Base-by-base conservation (phyloP, 2,113 vertebrate species). In the Anas platyrhynchos region DNA sequence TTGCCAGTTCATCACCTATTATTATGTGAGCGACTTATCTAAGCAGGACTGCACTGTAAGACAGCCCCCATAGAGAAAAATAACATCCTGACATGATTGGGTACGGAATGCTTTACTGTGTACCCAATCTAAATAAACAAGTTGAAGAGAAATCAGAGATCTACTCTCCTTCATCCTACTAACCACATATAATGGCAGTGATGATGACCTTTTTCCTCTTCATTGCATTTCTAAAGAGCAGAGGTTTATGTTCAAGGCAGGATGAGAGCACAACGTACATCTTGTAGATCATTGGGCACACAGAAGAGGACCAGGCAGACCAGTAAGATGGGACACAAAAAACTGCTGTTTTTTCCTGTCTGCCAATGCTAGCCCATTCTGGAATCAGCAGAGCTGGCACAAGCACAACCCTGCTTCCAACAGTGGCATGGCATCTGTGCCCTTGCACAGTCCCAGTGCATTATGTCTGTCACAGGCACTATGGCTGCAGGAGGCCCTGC, bases 1-100 rank as follows among this genome's bases (percentile, higher is more conserved):
- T 38, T 91, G 76, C 86, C 87, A 77, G 84, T 91, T 96, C 95
- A 76, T 94, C 87, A 89, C 91, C 89, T 92, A 67, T 88, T 91
- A 93, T 95, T 95, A 78, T 84, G 90, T 58, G 66, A 95, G 18
- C 0, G 0, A 91, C 85, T 96, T 93, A 82, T 41, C 84, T 94
- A 94, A 86, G 89, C 85, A 77, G 55, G 65, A 44, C 65, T 86
- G 43, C 25, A 29, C 46, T 56, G 71, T 66, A 85, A 84, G 76
- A 71, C 56, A 88, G 65, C 43, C 61, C 48, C 78, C 41, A 89
- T 61, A 65, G 94, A 93, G 93, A 88, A 94, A 90, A 96, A 94
- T 72, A 94, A 43, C 62, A 88, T 81, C 63, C 52, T 95, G 74
- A 83, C 91, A 88, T 52, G 66, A 94, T 41, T 41, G 41, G 41